Conservation (phyloP, 2,797 vertebrate species). For the Rhinoraja longicauda region DNA sequence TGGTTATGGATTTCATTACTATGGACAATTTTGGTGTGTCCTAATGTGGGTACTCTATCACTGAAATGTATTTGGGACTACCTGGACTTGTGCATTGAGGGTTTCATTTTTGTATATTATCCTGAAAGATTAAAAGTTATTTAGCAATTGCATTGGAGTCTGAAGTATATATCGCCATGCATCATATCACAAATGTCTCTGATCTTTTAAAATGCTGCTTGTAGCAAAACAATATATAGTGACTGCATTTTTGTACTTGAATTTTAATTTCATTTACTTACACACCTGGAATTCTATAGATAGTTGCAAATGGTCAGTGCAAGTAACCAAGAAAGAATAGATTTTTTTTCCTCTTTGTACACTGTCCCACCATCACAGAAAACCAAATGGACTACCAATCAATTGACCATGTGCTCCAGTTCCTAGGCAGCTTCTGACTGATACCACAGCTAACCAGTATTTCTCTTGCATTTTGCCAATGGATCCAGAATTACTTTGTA, state of each 20-base stretch:
- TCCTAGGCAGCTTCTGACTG: background rate
- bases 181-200: background rate
- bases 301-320: no score
- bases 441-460: background rate
- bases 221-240: no score
- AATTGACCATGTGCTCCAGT: background rate
- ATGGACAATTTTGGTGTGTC: background rate
- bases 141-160: background rate
- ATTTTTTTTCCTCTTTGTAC: no score
- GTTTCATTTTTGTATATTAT: background rate
- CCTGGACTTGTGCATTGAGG: background rate
- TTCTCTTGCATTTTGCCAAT: background rate
- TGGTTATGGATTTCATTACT: conserved; percentile 28
- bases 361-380: no score
- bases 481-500: background rate
- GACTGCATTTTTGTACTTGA: no score
- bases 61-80: background rate
- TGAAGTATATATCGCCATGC: background rate
- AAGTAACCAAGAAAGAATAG: no score
- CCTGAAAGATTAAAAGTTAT: background rate
- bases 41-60: background rate
- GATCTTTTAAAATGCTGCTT: no score
- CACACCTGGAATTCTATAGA: no score
- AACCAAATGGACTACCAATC: background rate
- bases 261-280: no score